These are phyloP conservation scores for Typhlichthys subterraneus DNA, from an alignment of 2,797 vertebrate genomes.

Conservation along the genomic window DNA sequence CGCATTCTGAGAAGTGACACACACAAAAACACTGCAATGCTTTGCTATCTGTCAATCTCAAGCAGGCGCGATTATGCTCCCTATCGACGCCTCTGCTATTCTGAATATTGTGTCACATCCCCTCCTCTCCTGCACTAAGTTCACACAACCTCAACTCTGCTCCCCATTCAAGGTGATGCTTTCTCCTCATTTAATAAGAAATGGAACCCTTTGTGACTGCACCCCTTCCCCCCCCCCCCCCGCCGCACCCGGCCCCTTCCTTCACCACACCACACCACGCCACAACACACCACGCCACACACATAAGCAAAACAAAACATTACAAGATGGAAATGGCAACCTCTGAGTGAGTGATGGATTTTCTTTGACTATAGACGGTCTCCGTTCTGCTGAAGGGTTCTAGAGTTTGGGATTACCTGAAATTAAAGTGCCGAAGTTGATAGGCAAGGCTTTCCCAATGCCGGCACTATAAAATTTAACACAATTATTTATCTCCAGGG, in stretches of 20 bases:
- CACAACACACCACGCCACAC: constrained; percentile 45
- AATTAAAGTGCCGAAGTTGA: constrained; percentile 88
- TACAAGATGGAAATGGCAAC: constrained; percentile 71
- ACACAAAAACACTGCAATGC: not conserved
- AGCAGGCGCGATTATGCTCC: constrained; percentile 47
- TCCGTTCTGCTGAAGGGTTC: constrained; percentile 83
- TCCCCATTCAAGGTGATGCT: constrained; percentile 25
- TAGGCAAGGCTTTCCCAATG: constrained; percentile 91
- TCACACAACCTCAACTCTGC: constrained; percentile 17
- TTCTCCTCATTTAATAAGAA: constrained; percentile 4
- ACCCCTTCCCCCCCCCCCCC: not conserved
- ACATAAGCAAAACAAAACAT: constrained; percentile 21
- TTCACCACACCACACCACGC: too few relatives aligned
- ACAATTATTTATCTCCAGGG: constrained; percentile 89
- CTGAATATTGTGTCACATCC: constrained; percentile 30
- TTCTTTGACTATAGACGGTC: constrained; percentile 78
- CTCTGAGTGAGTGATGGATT: constrained; percentile 87
- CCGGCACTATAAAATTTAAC: constrained; percentile 89
- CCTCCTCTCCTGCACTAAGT: constrained; percentile 9
- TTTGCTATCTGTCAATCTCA: constrained; percentile 26
- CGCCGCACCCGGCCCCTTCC: too few relatives aligned
- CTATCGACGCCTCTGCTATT: constrained; percentile 46
- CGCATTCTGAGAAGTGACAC: constrained; percentile 57
- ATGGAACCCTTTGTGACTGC: not conserved
- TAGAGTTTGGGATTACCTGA: constrained; percentile 87